Evolutionary conservation across 2,113 vertebrate species (phyloP).

Genomic region (Myanophis thanlyinensis): DNA sequence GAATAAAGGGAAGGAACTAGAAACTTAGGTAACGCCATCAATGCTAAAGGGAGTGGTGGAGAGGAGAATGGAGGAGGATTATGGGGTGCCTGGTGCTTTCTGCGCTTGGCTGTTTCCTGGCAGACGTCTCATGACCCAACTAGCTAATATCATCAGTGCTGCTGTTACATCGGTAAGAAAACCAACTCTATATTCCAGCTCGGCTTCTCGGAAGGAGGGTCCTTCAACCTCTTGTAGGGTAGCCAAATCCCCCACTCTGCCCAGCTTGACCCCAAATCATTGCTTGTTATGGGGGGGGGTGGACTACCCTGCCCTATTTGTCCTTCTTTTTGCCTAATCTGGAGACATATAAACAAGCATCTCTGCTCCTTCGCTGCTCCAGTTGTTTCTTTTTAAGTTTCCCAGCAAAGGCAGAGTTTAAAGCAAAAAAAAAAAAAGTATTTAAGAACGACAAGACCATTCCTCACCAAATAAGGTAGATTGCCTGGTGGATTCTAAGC

Average conservation of each 20-base stretch:
- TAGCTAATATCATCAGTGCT: too few species aligned
- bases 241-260: not conserved
- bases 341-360: slow-evolving; percentile 56
- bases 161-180: too few species aligned
- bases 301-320: not conserved
- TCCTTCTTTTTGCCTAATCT: slow-evolving; percentile 40
- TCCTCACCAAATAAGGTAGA: slow-evolving; percentile 69
- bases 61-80: too few species aligned
- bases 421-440: slow-evolving; percentile 43
- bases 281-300: not conserved
- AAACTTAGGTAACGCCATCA: too few species aligned
- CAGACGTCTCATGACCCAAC: too few species aligned
- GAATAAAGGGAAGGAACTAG: too few species aligned
- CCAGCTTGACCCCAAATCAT: not conserved
- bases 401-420: slow-evolving; percentile 51
- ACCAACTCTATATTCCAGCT: not conserved
- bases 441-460: slow-evolving; percentile 37
- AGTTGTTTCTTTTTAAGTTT: slow-evolving; percentile 49
- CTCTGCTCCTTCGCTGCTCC: not conserved
- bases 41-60: too few species aligned
- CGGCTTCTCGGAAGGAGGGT: not conserved
- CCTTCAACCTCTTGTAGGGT: not conserved
- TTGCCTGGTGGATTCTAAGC: not conserved
- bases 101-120: too few species aligned
- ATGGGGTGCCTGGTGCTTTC: too few species aligned